Conservation (phyloP, 2,888 invertebrate species). For the Serrognathus titanus region DNA sequence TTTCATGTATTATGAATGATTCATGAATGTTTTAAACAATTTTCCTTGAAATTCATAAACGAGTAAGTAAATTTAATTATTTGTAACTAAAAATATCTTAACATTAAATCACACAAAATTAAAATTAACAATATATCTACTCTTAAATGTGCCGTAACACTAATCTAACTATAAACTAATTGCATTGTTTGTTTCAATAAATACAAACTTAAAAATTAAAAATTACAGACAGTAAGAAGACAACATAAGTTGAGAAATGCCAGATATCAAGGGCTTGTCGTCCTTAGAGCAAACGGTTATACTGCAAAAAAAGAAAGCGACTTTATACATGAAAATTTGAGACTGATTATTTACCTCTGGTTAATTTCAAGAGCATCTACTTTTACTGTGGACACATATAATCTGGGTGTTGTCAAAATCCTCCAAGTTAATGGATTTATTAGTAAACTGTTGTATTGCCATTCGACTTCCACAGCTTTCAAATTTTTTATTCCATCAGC, state of each 20-base stretch:
- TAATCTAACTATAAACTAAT: background rate
- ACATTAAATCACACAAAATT: too few relatives aligned
- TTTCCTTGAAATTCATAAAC: too few relatives aligned
- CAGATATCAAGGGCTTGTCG: slow-evolving; percentile 63
- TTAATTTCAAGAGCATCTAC: slow-evolving; percentile 71
- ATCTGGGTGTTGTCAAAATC: slow-evolving; percentile 67
- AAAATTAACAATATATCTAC: too few relatives aligned
- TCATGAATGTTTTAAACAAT: too few relatives aligned
- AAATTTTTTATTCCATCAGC: slow-evolving; percentile 64
- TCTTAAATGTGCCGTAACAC: too few relatives aligned
- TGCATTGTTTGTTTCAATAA: background rate
- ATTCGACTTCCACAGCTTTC: slow-evolving; percentile 66
- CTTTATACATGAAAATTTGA: too few relatives aligned
- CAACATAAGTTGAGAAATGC: slow-evolving; percentile 53
- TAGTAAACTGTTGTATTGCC: slow-evolving; percentile 74
- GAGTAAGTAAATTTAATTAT: too few relatives aligned
- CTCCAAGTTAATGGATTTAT: slow-evolving; percentile 85
- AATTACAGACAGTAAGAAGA: slow-evolving; percentile 41
- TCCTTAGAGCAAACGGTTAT: slow-evolving; percentile 68
- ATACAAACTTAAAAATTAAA: background rate
- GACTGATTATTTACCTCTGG: slow-evolving; percentile 48
- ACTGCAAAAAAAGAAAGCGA: slow-evolving; percentile 49
- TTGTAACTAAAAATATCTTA: too few relatives aligned
- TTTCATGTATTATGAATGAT: too few relatives aligned
- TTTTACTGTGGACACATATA: slow-evolving; percentile 68